phyloP scores from a whole-genome alignment of 2,113 vertebrate genomes.

The Engraulis encrasicolus region DNA sequence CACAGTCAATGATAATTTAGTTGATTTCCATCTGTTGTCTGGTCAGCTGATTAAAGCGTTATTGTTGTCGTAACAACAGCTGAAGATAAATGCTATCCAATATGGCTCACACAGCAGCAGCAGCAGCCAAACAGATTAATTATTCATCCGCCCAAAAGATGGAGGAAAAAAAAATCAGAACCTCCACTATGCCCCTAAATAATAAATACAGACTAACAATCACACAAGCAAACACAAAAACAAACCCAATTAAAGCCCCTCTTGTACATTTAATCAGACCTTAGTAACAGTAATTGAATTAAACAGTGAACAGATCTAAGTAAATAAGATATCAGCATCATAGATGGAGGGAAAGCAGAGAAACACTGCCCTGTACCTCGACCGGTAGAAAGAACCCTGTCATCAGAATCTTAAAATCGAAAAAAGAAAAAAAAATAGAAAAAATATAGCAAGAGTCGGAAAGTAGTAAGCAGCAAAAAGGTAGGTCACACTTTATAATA shows the following conservation, averaged over 20 bases:
- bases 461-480: constrained; percentile 25
- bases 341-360: background rate
- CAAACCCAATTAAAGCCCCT: too few relatives aligned
- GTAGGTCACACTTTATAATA: too few relatives aligned
- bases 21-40: background rate
- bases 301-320: too few relatives aligned
- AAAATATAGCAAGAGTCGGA: constrained; percentile 47
- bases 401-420: too few relatives aligned
- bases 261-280: too few relatives aligned
- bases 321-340: background rate
- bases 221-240: background rate
- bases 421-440: constrained; percentile 6
- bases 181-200: background rate
- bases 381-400: background rate
- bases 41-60: background rate
- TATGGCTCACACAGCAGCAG: background rate
- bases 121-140: background rate
- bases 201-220: background rate
- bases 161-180: background rate
- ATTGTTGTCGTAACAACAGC: background rate
- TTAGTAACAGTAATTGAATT: too few relatives aligned
- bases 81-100: background rate
- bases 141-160: background rate
- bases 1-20: background rate
- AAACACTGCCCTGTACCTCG: background rate